These are phyloP conservation scores for Scolopax rusticola DNA, from an alignment of 2,797 vertebrate genomes.

Conservation along the genomic window DNA sequence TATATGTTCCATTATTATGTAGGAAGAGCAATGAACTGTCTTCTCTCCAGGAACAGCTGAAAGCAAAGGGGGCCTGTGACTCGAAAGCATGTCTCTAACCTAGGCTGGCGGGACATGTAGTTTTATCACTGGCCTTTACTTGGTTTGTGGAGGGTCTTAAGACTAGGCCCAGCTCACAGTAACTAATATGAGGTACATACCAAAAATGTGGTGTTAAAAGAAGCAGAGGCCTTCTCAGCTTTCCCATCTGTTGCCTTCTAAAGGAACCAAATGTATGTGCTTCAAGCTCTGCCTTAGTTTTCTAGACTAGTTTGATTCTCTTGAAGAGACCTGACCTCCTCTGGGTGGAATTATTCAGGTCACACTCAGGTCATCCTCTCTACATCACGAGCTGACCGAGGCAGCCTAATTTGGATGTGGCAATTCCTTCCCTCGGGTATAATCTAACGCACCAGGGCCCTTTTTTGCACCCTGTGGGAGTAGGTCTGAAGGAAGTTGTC, in stretches of 20 bases:
- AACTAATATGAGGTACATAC: not conserved
- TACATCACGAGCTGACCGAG: fast-evolving
- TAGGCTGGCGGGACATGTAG: not conserved
- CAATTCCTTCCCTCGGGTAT: not conserved
- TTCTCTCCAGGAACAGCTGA: not conserved
- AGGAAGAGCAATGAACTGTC: not conserved
- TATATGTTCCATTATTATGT: not conserved
- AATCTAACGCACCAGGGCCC: not conserved
- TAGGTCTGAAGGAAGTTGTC: not conserved
- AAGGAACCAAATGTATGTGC: not conserved
- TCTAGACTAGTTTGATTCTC: not conserved
- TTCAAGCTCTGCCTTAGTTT: not conserved
- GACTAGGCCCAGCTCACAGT: not conserved
- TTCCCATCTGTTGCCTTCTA: not conserved
- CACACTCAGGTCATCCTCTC: not conserved
- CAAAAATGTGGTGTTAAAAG: not conserved
- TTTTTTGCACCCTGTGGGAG: not conserved
- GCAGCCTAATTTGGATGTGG: not conserved
- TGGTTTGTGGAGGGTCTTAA: not conserved
- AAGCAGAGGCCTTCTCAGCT: not conserved
- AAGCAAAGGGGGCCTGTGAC: not conserved
- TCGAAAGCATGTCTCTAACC: not conserved
- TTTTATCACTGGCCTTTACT: not conserved
- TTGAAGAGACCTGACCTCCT: not conserved
- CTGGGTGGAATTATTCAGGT: not conserved